Percentiles rank a stretch among this genome's conserved stretches.
Conservation (phyloP, 2,113 vertebrate species). For the Galemys pyrenaicus region DNA sequence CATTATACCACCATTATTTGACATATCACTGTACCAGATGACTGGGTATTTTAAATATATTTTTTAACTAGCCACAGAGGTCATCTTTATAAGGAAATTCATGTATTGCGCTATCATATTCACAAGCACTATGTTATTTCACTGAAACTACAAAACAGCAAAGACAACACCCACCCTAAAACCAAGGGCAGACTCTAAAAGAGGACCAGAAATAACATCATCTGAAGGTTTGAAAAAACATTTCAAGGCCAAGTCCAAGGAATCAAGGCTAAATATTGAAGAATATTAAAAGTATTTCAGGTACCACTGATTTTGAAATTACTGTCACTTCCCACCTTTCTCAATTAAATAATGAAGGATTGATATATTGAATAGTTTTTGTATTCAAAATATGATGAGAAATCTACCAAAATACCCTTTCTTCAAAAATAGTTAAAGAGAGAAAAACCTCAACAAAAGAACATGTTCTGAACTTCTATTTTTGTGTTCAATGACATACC, state of each 20-base stretch:
- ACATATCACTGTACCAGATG: neutral
- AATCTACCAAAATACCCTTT: conserved; percentile 28
- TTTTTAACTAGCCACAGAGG: neutral
- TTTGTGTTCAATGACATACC: conserved; percentile 2
- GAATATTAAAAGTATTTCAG: neutral
- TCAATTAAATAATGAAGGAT: neutral
- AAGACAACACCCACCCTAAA: neutral
- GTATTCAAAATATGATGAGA: conserved; percentile 46
- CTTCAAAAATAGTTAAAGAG: conserved; percentile 63
- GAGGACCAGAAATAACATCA: neutral
- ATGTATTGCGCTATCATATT: conserved; percentile 19
- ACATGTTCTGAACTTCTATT: neutral
- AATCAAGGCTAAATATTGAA: neutral
- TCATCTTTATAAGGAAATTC: conserved; percentile 14
- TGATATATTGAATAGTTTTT: conserved; percentile 24
- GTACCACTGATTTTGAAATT: conserved; percentile 43
- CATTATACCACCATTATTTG: neutral
- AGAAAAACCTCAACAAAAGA: conserved; percentile 47
- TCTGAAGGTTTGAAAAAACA: neutral
- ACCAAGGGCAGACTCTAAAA: conserved; percentile 7
- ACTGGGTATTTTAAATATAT: conserved; percentile 23
- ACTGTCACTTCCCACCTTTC: neutral
- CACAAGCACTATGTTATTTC: neutral
- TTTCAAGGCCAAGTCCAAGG: conserved; percentile 30
- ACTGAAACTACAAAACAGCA: neutral